A percentile compares a stretch with the other conserved stretches of the same genome.
Evolutionary conservation across 2,113 vertebrate genomes (phyloP).

Genomic region (Pelusios castaneus): DNA sequence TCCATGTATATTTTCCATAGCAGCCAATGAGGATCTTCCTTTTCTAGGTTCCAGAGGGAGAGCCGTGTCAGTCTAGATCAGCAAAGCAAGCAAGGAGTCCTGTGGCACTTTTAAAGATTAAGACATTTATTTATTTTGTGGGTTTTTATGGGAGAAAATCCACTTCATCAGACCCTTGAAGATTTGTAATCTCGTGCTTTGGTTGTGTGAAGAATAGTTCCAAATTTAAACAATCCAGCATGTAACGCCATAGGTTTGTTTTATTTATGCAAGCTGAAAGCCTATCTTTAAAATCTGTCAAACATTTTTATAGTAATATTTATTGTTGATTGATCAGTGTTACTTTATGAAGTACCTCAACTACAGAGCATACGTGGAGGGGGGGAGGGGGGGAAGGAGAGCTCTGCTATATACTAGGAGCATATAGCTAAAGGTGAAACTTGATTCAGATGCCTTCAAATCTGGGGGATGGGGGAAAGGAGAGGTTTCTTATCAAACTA

Average conservation of each 20-base stretch:
- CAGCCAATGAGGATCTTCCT: not conserved
- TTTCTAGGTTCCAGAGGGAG: not conserved
- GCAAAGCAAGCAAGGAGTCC: no score
- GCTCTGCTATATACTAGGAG: accelerated
- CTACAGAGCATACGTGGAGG: no score
- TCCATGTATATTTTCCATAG: not conserved
- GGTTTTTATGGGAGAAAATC: no score
- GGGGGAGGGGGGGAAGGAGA: not conserved
- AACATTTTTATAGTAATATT: not conserved
- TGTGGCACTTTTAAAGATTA: no score
- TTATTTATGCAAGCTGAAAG: not conserved
- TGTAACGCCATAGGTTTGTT: not conserved
- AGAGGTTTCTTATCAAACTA: not conserved
- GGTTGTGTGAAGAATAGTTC: not conserved
- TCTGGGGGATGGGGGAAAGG: not conserved
- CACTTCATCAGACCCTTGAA: no score
- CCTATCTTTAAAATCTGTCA: not conserved
- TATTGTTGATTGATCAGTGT: not conserved
- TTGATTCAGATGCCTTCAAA: not conserved
- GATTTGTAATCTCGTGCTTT: not conserved
- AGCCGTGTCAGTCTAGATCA: no score
- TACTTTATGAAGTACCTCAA: not conserved
- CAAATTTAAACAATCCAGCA: not conserved
- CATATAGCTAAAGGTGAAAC: not conserved
- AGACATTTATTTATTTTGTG: no score